Base-by-base conservation (phyloP, 2,888 invertebrate species). In the Plusia festucae region DNA sequence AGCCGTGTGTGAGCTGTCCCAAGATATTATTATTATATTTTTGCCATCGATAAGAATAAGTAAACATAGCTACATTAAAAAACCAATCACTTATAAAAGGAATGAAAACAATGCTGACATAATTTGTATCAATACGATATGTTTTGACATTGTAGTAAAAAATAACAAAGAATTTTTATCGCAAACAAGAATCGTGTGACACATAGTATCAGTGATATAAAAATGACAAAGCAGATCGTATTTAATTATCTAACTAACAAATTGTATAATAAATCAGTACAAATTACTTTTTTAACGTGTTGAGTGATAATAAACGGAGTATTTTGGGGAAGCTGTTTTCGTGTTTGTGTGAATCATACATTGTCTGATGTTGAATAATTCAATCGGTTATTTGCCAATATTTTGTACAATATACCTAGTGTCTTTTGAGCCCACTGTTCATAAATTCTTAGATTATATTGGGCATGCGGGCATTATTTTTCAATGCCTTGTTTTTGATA, bases 211-310 rank as follows among this genome's bases (percentile, higher is more conserved):
- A 15, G 40, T 30, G 30, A n/a, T 40, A 6, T 40, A n/a, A 40
- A 40, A 40, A 5, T 40, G 40, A 40, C 40, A 40, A 40, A 40
- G n/a, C 40, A 40, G 40, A 40, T 40, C n/a, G 40, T 40, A 40
- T n/a, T n/a, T 6, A n/a, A n/a, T 40, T n/a, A 40, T 40, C 40
- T 40, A n/a, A n/a, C 15, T 6, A 40, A 40, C 40, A n/a, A 40
- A 40, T 40, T 40, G n/a, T 4, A n/a, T n/a, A 40, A 40, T 40
- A 40, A 40, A 40, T 40, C 40, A n/a, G n/a, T n/a, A 40, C 15
- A 6, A 40, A 40, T 40, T 40, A 40, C n/a, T 4, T 7, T 5
- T 34, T 40, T n/a, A 40, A 40, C 40, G n/a, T 6, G 40, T 40
- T n/a, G 4, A n/a, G n/a, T 30, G 40, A n/a, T 5, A 4, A 40